Evolutionary conservation across 2,888 invertebrate species (phyloP), one percentile per base, ranked within the genome.

Genomic region (Pollenia labialis): DNA sequence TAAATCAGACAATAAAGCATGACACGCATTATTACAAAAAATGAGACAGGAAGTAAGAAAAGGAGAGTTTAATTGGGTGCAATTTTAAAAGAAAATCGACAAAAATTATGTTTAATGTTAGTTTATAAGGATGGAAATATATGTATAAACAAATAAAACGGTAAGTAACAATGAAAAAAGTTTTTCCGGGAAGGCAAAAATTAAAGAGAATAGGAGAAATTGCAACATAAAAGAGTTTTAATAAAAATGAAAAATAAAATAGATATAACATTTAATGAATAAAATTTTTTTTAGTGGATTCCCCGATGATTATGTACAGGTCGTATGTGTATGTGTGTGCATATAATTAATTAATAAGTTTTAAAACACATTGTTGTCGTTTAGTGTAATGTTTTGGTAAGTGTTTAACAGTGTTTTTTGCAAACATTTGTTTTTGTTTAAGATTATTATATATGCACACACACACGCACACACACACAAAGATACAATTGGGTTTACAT

Each of bases 401-500:
- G 60, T 42, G 1, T n/a, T 40, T 11, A 44, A 16, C 42, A 10
- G 60, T 2, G 23, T 32, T 32, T 32, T 6, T 32, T 32, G 32
- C 32, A 32, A 32, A 32, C 32, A 6, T 32, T 32, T 42, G 42
- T 14, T 68, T 68, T 9, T n/a, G 2, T 60, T 74, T 40, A 23
- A 52, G 4, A 12, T 62, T 18, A 52, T 58, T 12, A 44, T 58
- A n/a, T 64, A 72, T 56, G 40, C 69, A 60, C 44, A 77, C 48
- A 54, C 44, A 71, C 52, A 66, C 69, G 46, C 66, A 50, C 40
- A 60, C n/a, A 40, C 9, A 40, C 40, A 60, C 14, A 40, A 62
- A 42, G n/a, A 62, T 16, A 16, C 18, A 16, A 62, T 62, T 40
- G 18, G 11, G 32, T 42, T 54, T 71, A 48, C 46, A 68, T 62